Evolutionary conservation across 2,797 vertebrate genomes (phyloP), one percentile per base, ranked within the genome.

Genomic region (Premnoplex brunnescens): DNA sequence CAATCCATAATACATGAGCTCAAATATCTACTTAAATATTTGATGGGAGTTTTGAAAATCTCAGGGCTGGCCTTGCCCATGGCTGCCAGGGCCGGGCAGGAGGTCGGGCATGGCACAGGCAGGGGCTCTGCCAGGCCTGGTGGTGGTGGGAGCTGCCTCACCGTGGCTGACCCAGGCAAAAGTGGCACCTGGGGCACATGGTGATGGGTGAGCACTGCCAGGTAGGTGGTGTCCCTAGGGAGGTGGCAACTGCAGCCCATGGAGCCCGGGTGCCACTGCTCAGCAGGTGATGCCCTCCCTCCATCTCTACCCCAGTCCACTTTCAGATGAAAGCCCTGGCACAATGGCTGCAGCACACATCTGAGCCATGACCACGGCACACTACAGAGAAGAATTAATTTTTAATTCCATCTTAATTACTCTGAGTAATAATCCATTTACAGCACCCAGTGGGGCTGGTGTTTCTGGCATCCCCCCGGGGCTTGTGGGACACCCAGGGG

Each of bases 381-480:
- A 56, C 94, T 95, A 93, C 94, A 97, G 95, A 94, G 96, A 88
- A 96, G 95, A 98, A 98, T 98, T 98, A 98, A 98, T 97, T 98
- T 98, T 98, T 98, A 98, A 98, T 98, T 98, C 97, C 96, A 95
- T 97, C 96, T 98, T 98, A 98, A 98, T 98, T 98, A 98, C 97
- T 97, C 83, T 27, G 89, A 97, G 96, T 97, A 97, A 96, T 97
- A 97, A 97, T 97, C 98, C 97, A 97, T 97, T 96, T 97, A 96
- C 93, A 93, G 84, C 75, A 66, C 82, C 90, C 88, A 3, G 91
- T 76, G 88, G 67, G 90, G 90, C 85, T 19, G 5, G 74, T 14
- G 43, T 56, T 82, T 59, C 63, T 14, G 4, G 81, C 44, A 37
- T 67, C 24, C 63, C 72, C 48, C 28, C 0, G 5, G 73, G 85